phyloP scores from a whole-genome alignment of 2,797 vertebrate genomes.

The Lophotriccus pileatus region DNA sequence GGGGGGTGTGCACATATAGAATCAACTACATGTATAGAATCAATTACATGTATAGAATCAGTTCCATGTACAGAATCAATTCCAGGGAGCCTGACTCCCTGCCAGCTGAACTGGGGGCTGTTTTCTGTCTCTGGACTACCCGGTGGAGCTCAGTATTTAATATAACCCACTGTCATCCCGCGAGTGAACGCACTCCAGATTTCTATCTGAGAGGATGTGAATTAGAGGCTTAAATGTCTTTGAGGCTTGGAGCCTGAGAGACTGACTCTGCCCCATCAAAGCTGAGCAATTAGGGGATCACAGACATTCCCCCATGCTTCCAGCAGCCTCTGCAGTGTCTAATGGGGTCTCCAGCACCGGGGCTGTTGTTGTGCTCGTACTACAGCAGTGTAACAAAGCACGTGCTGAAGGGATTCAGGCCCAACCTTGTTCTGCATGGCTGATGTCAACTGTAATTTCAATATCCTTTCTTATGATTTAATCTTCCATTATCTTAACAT shows the following conservation, averaged over 20 bases:
- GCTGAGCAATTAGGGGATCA: not conserved
- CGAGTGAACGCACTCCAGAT: conserved; percentile 13
- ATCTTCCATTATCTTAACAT: not conserved
- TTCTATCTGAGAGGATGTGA: conserved; percentile 7
- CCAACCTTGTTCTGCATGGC: not conserved
- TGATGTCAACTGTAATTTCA: not conserved
- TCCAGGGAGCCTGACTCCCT: not conserved
- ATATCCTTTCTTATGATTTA: not conserved
- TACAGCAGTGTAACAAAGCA: not conserved
- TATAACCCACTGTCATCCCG: not conserved
- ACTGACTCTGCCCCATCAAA: not conserved
- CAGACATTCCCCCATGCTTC: not conserved
- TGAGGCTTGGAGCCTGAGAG: not conserved
- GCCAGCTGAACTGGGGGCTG: not conserved
- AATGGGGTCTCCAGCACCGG: not conserved
- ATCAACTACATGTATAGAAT: not conserved
- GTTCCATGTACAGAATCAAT: not conserved
- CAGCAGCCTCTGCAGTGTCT: not conserved
- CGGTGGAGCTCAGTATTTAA: not conserved
- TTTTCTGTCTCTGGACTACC: conserved; percentile 4
- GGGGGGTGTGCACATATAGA: not conserved
- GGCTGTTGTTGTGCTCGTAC: not conserved
- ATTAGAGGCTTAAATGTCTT: not conserved
- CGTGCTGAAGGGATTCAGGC: not conserved
- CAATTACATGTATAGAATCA: not conserved